phyloP scores from a whole-genome alignment of 30 jellyfish, hydroid and myxozoan species.

The Haliclystus octoradiatus region DNA sequence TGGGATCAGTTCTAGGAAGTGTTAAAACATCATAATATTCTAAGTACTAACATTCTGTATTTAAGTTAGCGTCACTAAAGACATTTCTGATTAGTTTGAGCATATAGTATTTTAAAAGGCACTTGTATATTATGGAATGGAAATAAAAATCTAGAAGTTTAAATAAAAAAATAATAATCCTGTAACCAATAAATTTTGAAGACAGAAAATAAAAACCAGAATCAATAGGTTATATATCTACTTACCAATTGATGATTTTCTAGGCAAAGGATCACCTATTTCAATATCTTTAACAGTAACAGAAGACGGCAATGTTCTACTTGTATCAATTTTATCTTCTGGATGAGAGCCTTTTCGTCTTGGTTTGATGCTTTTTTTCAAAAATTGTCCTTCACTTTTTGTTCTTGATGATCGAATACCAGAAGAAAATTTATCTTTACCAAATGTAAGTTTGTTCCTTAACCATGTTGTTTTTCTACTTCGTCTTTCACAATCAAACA shows the following conservation, averaged over 20 bases:
- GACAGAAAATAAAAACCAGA: no score
- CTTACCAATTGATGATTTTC: neutral
- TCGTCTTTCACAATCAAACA: neutral
- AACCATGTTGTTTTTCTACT: neutral
- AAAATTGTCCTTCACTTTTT: slow-evolving; percentile 50
- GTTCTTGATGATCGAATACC: slow-evolving; percentile 9
- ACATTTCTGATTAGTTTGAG: no score
- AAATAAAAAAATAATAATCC: no score
- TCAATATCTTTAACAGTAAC: neutral
- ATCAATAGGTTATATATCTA: no score
- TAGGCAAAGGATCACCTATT: neutral
- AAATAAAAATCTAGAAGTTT: no score
- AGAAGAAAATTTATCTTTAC: slow-evolving; percentile 19
- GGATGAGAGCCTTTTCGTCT: neutral
- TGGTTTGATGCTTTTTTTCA: slow-evolving; percentile 2
- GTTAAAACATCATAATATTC: no score
- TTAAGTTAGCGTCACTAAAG: no score
- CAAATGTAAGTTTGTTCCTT: neutral
- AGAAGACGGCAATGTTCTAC: neutral
- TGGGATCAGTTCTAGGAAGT: no score
- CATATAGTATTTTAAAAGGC: no score
- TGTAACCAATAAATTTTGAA: no score
- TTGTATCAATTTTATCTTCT: neutral
- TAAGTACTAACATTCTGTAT: no score
- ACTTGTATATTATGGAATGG: no score